Evolutionary conservation across 2,113 vertebrate genomes (phyloP), one percentile per base, ranked within the genome.

Genomic region (Sciurus niger): DNA sequence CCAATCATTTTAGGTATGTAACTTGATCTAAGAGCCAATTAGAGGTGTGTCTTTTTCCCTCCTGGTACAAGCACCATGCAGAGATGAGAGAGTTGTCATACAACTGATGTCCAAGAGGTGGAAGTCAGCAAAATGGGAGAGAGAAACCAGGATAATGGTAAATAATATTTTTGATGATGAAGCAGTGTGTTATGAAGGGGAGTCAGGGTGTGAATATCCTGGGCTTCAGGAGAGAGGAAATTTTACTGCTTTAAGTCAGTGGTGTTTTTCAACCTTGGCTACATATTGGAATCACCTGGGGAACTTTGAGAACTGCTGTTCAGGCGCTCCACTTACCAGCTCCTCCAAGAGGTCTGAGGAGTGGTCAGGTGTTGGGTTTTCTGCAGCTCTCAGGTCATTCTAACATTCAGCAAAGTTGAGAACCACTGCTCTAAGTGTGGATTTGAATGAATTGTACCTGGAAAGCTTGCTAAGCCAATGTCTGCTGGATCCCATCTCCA

Each of bases 1-100:
- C 58, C 63, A 55, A 79, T 93, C 70, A 60, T 93, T 91, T 86
- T 78, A 82, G 80, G 34, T 90, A 60, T 91, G 85, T 88, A 96
- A 96, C 90, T 82, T 55, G 86, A 94, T 96, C 92, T 90, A 90
- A 68, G 60, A 63, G 77, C 70, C 80, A 48, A 90, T 92, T 89
- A 85, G 90, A 67, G 48, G 46, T 4, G 20, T 73, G 51, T 93
- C 40, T 77, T 60, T 95, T n/a, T 1, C 28, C 55, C 30, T 88
- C 25, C 65, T 97, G 40, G 74, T 70, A 53, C 20, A 80, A 84
- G 73, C 30, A 89, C 65, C 48, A 0, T 43, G 53, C 28, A 40
- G 89, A 92, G 68, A 68, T 63, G 17, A 24, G 37, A 85, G 18
- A 51, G 8, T 88, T 87, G 37, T 76, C 34, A 51, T 25, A 53